phyloP scores from a whole-genome alignment of 2,888 invertebrate genomes.

The Nemurella pictetii region DNA sequence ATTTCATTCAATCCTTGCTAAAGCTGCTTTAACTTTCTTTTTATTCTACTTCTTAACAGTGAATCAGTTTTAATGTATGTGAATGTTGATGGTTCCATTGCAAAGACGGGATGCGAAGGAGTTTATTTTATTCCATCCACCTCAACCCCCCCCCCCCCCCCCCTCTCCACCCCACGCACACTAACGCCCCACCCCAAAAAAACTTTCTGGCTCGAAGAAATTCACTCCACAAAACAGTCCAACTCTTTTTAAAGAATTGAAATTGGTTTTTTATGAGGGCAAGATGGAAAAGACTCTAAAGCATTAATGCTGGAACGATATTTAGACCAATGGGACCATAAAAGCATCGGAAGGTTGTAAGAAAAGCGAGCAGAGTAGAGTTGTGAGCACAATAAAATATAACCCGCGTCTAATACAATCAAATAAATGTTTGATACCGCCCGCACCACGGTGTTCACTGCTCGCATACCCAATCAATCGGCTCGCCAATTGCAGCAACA shows the following conservation, averaged over 20 bases:
- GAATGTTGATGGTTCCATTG: conserved; percentile 28
- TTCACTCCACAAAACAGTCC: conserved; percentile 30
- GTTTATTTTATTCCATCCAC: neutral
- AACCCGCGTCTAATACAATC: neutral
- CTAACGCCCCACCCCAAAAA: conserved; percentile 4
- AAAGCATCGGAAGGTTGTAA: neutral
- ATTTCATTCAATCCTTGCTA: conserved; percentile 7
- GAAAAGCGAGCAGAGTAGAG: neutral
- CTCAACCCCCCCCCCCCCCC: neutral
- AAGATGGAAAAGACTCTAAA: conserved; percentile 5
- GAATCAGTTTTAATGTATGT: conserved; percentile 31
- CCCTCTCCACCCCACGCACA: too few species aligned
- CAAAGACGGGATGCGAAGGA: conserved; percentile 10
- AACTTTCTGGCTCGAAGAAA: conserved; percentile 30
- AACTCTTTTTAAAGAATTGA: conserved; percentile 33
- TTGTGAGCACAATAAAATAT: neutral
- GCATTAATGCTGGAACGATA: neutral
- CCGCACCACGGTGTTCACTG: too few species aligned
- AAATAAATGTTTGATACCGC: neutral
- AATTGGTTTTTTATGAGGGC: conserved; percentile 35
- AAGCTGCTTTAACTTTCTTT: conserved; percentile 30
- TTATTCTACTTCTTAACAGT: conserved; percentile 25
- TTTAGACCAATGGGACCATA: neutral
- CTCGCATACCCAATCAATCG: neutral
- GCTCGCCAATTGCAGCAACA: neutral